Conservation (phyloP, 2,113 vertebrate genomes). For the Mus pahari region DNA sequence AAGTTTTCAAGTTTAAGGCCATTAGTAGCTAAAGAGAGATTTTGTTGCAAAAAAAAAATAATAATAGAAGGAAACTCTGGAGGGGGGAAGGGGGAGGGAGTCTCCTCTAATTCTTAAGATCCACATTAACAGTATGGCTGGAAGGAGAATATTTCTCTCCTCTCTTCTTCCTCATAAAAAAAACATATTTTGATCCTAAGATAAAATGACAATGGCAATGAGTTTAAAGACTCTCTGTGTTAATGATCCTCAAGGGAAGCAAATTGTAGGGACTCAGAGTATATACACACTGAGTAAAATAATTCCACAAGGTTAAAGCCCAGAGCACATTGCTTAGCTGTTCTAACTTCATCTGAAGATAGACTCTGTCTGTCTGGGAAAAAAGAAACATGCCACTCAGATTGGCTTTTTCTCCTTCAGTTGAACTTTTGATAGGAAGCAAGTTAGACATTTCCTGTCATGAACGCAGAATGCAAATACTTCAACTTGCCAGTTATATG, state of each 20-base stretch:
- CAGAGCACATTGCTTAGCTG: not conserved
- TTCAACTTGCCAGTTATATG: conserved; percentile 46
- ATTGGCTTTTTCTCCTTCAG: not conserved
- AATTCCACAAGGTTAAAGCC: not conserved
- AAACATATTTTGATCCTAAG: not conserved
- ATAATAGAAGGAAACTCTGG: not conserved
- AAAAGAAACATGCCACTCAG: not conserved
- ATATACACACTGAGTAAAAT: not conserved
- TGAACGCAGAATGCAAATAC: conserved; percentile 17
- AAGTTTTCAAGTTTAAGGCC: not conserved
- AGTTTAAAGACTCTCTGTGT: not conserved
- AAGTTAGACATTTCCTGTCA: conserved; percentile 61
- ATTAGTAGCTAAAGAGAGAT: not conserved
- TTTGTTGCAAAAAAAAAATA: not conserved
- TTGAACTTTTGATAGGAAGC: conserved; percentile 61
- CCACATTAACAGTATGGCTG: not conserved
- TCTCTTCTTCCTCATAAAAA: conserved; percentile 14
- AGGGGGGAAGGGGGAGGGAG: too few species aligned
- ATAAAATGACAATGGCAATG: not conserved
- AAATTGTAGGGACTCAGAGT: not conserved
- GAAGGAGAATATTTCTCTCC: not conserved
- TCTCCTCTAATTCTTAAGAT: not conserved
- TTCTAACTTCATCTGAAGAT: not conserved
- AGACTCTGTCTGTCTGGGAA: conserved; percentile 5
- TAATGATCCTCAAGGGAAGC: not conserved